These are phyloP conservation scores for Tromatobia lineatoria DNA, from an alignment of 2,888 invertebrate genomes.

Conservation along the genomic window DNA sequence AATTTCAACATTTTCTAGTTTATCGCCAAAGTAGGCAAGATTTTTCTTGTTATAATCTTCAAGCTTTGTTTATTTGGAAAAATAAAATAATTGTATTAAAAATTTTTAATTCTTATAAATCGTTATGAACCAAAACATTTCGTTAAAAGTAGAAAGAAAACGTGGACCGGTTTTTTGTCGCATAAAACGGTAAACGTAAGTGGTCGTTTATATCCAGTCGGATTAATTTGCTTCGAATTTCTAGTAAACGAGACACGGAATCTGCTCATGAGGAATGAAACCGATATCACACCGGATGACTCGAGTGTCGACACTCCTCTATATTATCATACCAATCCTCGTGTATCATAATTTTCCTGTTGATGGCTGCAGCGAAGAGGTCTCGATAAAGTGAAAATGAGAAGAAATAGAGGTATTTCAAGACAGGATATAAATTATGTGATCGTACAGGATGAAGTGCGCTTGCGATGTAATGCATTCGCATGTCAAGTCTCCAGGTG, in stretches of 20 bases:
- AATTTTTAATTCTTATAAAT: no score
- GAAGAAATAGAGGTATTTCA: slow-evolving; percentile 41
- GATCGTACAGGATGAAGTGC: slow-evolving; percentile 61
- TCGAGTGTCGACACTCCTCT: slow-evolving; percentile 31
- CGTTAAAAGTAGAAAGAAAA: no score
- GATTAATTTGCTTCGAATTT: slow-evolving; percentile 58
- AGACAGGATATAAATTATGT: slow-evolving; percentile 60
- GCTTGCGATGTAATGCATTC: slow-evolving; percentile 43
- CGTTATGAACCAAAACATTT: no score
- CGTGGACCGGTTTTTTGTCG: no score
- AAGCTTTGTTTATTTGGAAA: no score
- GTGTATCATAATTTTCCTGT: slow-evolving; percentile 49
- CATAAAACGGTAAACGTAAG: no score
- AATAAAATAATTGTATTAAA: no score
- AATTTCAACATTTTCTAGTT: no score
- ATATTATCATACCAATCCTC: slow-evolving; percentile 13
- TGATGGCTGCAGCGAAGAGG: slow-evolving; percentile 45
- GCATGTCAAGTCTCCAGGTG: slow-evolving; percentile 58
- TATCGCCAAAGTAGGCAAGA: no score
- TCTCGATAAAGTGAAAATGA: slow-evolving; percentile 37
- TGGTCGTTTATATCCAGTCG: no score
- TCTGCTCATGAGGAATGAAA: slow-evolving; percentile 65
- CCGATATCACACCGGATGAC: slow-evolving; percentile 67
- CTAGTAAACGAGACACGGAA: slow-evolving; percentile 62
- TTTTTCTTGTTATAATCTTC: no score